A percentile compares a stretch with the other conserved stretches of the same genome.
Conservation (phyloP, 2,888 invertebrate genomes). For the Tuta absoluta region DNA sequence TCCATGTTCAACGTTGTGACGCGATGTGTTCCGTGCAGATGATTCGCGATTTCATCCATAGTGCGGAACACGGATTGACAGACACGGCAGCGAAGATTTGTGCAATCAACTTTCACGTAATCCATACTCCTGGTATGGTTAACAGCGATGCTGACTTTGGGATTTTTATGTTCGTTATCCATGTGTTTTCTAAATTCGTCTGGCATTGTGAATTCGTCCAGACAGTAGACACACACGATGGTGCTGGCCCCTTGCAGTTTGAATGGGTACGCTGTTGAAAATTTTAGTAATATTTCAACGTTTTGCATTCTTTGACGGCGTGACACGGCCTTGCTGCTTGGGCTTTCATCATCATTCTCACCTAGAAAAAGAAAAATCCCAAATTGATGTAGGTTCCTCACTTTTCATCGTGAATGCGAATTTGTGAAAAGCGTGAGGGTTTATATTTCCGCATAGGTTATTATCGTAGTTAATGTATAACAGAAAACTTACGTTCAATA, state of each 20-base stretch:
- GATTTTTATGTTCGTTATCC: constrained; percentile 47
- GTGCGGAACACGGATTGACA: not conserved
- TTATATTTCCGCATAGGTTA: not conserved
- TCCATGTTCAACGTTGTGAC: constrained; percentile 2
- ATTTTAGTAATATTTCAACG: constrained; percentile 66
- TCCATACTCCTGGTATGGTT: constrained; percentile 36
- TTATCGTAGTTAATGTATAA: not conserved
- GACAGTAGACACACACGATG: constrained; percentile 69
- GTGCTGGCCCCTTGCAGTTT: constrained; percentile 54
- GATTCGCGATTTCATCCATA: not conserved
- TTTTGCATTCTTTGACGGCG: constrained; percentile 43
- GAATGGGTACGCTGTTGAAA: constrained; percentile 70
- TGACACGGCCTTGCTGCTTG: not conserved
- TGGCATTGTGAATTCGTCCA: constrained; percentile 61
- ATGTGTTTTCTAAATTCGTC: constrained; percentile 58
- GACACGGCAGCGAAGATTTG: not conserved
- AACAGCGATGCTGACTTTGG: constrained; percentile 50
- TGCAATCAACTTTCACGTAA: constrained; percentile 19
- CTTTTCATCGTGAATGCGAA: not conserved
- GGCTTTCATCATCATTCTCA: not conserved
- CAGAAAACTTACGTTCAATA: no score
- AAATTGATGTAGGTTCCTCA: constrained; percentile 1
- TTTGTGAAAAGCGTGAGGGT: not conserved
- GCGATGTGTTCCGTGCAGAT: not conserved
- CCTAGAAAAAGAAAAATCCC: constrained; percentile 23